Base-by-base conservation (phyloP, 2,797 vertebrate species). In the Spheniscus humboldti region DNA sequence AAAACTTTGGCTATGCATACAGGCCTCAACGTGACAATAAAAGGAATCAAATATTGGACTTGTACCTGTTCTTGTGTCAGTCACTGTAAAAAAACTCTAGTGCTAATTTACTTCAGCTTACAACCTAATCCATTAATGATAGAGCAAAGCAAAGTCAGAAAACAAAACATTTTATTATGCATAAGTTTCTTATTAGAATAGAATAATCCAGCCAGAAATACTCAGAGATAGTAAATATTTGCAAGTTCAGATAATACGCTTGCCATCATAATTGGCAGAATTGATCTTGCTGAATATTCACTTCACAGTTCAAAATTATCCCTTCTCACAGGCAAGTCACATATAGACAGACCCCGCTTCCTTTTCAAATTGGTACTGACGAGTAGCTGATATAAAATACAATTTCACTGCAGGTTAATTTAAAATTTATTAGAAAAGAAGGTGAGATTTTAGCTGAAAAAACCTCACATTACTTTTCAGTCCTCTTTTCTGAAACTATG, bases 391-490 rank as follows among this genome's bases (percentile, higher is more conserved):
- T 78, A 84, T 6, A 74, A 92, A 82, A 71, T 28, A 94, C 28
- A 63, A 64, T 89, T 76, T 94, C 62, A 43, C 52, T 59, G 41
- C 31, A 59, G 31, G 75, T 74, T 95, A 93, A 91, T 95, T 94
- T 94, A 87, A 88, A 91, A 92, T 91, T 69, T 72, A 73, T 87
- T 93, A 85, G 43, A 81, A 94, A 81, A 88, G 43, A 86, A 93
- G 24, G 28, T 2, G 4, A 93, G 47, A 19, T 75, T 93, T 93
- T 81, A 91, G 45, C 35, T 86, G 63, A 35, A 89, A 93, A 94
- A 78, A 47, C 0, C 0, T 1, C 18, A 22, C 19, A 30, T 81
- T 76, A 52, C 52, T 87, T 95, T 95, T 78, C 88, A 93, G 55
- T 94, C 75, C 37, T 64, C n/a, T 92, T 90, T 90, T 88, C 60